phyloP scores from a whole-genome alignment of 2,113 vertebrate genomes.

The Equus przewalskii region DNA sequence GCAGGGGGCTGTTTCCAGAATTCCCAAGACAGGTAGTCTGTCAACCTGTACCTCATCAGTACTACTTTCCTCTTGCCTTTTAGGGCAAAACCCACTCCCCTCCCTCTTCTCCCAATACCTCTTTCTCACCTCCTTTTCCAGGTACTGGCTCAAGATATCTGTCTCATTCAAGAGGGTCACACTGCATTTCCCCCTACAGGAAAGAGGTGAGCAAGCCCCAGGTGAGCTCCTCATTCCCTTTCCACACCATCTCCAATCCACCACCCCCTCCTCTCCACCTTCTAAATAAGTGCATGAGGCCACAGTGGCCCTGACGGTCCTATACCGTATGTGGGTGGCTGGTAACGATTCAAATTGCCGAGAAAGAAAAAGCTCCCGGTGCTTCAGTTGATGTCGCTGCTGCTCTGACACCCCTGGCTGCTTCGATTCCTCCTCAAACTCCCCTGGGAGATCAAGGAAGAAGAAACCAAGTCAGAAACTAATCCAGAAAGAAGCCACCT shows the following conservation, averaged over 20 bases:
- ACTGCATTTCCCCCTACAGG: slow-evolving; percentile 94
- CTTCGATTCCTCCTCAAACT: slow-evolving; percentile 97
- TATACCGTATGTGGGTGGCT: slow-evolving; percentile 95
- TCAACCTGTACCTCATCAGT: not conserved
- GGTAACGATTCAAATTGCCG: slow-evolving; percentile 96
- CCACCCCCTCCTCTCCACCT: not conserved
- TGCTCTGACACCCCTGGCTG: slow-evolving; percentile 93
- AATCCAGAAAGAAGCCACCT: not conserved
- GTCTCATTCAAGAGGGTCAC: slow-evolving; percentile 97
- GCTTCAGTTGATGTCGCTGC: slow-evolving; percentile 96
- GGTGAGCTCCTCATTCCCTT: not conserved
- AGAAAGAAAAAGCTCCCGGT: slow-evolving; percentile 96
- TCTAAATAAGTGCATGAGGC: not conserved
- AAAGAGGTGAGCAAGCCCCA: not conserved
- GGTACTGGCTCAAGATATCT: slow-evolving; percentile 93
- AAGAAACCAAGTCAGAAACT: slow-evolving; percentile 20
- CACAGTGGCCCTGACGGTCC: not conserved
- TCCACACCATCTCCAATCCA: not conserved
- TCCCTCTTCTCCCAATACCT: slow-evolving; percentile 66
- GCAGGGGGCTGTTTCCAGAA: rapidly evolving
- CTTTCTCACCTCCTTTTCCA: slow-evolving; percentile 94
- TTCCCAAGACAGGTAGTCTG: not conserved
- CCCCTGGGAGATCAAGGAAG: slow-evolving; percentile 87
- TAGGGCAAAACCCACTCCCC: not conserved
- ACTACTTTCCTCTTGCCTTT: not conserved